Evolutionary conservation across 2,888 invertebrate genomes (phyloP).

Genomic region (Drosophila kuntzei): DNA sequence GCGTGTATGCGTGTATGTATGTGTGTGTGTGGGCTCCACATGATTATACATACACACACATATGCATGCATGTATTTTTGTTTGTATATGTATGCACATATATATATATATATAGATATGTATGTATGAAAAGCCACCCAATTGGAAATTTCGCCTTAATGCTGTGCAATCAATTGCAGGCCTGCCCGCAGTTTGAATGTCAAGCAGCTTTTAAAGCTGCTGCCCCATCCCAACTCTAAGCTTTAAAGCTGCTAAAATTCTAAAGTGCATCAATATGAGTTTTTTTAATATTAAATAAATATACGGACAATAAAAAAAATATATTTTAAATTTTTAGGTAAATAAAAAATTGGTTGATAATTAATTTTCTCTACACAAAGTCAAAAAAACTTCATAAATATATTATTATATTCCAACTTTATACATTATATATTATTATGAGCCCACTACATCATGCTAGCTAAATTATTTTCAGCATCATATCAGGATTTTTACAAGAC

Average conservation of each 20-base stretch:
- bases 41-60: conserved; percentile 25
- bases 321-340: no score
- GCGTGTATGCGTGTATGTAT: conserved; percentile 4
- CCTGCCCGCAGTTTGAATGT: conserved; percentile 21
- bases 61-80: conserved; percentile 20
- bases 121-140: conserved; percentile 53
- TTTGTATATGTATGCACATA: background rate
- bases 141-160: conserved; percentile 76
- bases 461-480: no score
- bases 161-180: conserved; percentile 63
- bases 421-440: no score
- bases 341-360: no score
- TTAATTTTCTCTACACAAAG: no score
- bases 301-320: no score
- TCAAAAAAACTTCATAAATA: no score
- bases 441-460: no score
- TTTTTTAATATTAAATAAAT: no score
- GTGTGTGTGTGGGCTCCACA: conserved; percentile 32
- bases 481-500: no score
- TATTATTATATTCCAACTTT: no score
- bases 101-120: conserved; percentile 5
- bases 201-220: conserved; percentile 55
- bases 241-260: conserved; percentile 35
- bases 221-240: conserved; percentile 17
- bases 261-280: no score